Conservation (phyloP, 2,797 vertebrate species). For the Phataginus tetradactyla region DNA sequence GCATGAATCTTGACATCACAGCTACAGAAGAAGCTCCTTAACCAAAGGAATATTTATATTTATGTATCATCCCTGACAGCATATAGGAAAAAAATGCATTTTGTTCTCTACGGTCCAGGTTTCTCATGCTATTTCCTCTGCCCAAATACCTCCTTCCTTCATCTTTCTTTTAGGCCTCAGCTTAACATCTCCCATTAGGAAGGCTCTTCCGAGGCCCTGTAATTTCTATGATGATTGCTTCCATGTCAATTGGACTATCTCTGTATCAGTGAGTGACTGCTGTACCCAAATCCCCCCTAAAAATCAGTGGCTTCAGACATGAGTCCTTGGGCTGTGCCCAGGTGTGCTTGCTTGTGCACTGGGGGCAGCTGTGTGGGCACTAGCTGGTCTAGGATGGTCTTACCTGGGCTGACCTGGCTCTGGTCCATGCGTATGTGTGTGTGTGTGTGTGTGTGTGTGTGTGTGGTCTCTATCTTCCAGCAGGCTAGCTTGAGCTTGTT, state of each 20-base stretch:
- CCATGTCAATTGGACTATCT: background rate
- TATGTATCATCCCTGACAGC: background rate
- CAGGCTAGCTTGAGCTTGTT: background rate
- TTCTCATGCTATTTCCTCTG: background rate
- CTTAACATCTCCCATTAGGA: background rate
- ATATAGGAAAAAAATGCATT: background rate
- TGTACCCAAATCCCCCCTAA: background rate
- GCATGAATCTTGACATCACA: background rate
- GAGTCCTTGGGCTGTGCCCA: background rate
- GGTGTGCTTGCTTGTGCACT: background rate
- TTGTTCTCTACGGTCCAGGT: background rate
- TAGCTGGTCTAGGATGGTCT: background rate
- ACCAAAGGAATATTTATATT: background rate
- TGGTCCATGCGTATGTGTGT: background rate
- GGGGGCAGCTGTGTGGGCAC: background rate
- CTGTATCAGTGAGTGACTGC: background rate
- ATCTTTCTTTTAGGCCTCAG: background rate
- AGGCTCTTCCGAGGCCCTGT: background rate
- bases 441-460: no score
- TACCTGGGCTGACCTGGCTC: background rate
- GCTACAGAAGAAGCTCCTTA: background rate
- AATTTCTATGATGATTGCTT: background rate
- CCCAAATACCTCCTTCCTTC: background rate
- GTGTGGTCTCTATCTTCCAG: background rate
- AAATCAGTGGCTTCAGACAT: background rate